A percentile compares a stretch with the other conserved stretches of the same genome.
Evolutionary conservation across 2,888 invertebrate genomes (phyloP).

Genomic region (Diarsia rubi): DNA sequence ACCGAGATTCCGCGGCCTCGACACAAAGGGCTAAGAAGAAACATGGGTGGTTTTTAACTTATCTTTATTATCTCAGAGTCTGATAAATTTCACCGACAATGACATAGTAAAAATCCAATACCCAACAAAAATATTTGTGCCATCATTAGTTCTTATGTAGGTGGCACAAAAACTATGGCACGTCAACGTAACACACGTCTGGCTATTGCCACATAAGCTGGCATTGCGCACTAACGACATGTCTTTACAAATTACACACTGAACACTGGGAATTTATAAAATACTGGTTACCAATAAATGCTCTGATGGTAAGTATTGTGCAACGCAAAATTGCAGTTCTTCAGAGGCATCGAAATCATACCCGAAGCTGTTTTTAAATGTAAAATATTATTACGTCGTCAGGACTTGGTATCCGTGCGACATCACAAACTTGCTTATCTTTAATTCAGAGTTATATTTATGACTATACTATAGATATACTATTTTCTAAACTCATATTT

Average conservation of each 20-base stretch:
- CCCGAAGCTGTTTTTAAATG: not conserved
- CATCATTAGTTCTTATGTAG: not conserved
- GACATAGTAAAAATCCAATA: not conserved
- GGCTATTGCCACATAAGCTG: conserved; percentile 12
- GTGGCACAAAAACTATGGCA: conserved; percentile 1
- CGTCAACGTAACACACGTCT: conserved; percentile 3
- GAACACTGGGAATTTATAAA: conserved; percentile 8
- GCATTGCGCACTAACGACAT: conserved; percentile 18
- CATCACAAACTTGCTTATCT: not conserved
- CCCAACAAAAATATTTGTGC: not conserved
- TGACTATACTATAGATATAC: no score
- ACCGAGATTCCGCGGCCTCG: no score
- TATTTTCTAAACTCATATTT: no score
- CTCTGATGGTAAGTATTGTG: not conserved
- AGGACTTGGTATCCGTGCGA: not conserved
- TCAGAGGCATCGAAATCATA: not conserved
- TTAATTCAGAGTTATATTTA: no score
- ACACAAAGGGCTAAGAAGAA: no score
- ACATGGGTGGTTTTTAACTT: no score
- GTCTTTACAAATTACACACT: conserved; percentile 22
- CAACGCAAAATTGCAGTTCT: no score
- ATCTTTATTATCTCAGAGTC: no score
- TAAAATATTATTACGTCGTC: not conserved
- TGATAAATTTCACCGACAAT: not conserved
- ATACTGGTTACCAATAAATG: not conserved